Conservation (phyloP, 2,113 vertebrate genomes). For the Desmodus rotundus region DNA sequence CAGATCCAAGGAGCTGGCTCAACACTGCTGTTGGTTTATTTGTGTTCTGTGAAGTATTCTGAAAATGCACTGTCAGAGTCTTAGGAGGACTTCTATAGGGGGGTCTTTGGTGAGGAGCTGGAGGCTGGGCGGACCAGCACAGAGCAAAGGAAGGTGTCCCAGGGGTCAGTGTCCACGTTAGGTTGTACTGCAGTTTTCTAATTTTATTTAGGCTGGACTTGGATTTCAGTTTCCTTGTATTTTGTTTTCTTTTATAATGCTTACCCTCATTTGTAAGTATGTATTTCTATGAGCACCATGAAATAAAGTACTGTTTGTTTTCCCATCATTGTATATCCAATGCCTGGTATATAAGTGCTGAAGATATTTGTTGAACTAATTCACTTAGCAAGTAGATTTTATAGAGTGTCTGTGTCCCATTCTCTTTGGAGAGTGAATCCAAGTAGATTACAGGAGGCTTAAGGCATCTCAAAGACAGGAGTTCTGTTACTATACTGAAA, state of each 20-base stretch:
- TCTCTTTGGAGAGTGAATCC: neutral
- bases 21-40: neutral
- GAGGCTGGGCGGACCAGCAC: neutral
- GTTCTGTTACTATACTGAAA: neutral
- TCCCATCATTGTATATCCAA: neutral
- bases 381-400: neutral
- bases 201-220: neutral
- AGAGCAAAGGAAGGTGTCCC: neutral
- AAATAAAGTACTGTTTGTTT: neutral
- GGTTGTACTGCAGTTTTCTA: neutral
- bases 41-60: neutral
- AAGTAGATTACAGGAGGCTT: neutral
- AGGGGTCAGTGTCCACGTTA: accelerated
- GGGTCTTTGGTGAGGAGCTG: neutral
- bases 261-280: neutral
- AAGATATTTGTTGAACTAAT: neutral
- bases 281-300: neutral
- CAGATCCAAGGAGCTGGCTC: constrained; percentile 2
- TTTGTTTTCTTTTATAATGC: neutral
- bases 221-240: neutral
- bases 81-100: neutral
- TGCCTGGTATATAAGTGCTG: neutral
- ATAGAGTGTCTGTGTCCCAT: neutral
- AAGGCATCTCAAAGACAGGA: neutral
- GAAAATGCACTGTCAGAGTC: neutral